A percentile compares a stretch with the other conserved stretches of the same genome.
Evolutionary conservation across 2,797 vertebrate genomes (phyloP).

Genomic region (Molossus molossus): DNA sequence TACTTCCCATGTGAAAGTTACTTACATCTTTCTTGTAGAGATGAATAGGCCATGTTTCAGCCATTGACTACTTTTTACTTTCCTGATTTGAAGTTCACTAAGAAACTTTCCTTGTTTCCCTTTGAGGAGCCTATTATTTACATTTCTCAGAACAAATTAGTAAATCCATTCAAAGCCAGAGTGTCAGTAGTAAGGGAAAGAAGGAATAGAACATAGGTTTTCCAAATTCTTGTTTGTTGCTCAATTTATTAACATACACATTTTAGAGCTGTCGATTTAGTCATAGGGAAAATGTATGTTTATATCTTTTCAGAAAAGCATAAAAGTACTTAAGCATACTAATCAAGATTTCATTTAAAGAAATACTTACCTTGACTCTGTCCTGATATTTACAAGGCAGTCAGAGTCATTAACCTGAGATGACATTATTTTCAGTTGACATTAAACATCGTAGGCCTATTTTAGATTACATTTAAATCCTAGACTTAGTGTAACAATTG

Average conservation of each 20-base stretch:
- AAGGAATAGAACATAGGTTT: background rate
- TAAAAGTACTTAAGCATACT: constrained; percentile 38
- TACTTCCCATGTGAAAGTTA: background rate
- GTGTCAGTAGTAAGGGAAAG: background rate
- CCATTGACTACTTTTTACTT: background rate
- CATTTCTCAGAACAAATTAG: background rate
- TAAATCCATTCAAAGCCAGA: constrained; percentile 35
- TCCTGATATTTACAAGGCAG: constrained; percentile 65
- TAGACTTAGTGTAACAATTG: constrained; percentile 46
- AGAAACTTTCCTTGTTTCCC: background rate
- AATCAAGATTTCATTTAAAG: constrained; percentile 59
- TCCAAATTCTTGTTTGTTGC: background rate
- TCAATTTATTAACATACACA: background rate
- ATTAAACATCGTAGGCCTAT: constrained; percentile 54
- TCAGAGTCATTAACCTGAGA: constrained; percentile 61
- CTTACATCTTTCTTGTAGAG: background rate
- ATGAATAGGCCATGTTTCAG: background rate
- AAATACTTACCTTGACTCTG: constrained; percentile 2
- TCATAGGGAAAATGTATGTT: background rate
- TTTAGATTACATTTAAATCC: constrained; percentile 69
- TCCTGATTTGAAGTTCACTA: background rate
- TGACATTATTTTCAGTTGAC: constrained; percentile 72
- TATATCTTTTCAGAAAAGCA: background rate
- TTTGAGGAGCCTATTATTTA: background rate
- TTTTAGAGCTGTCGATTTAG: constrained; percentile 51